These are phyloP conservation scores for Oncorhynchus nerka DNA, from an alignment of 2,113 vertebrate genomes.

Conservation along the genomic window DNA sequence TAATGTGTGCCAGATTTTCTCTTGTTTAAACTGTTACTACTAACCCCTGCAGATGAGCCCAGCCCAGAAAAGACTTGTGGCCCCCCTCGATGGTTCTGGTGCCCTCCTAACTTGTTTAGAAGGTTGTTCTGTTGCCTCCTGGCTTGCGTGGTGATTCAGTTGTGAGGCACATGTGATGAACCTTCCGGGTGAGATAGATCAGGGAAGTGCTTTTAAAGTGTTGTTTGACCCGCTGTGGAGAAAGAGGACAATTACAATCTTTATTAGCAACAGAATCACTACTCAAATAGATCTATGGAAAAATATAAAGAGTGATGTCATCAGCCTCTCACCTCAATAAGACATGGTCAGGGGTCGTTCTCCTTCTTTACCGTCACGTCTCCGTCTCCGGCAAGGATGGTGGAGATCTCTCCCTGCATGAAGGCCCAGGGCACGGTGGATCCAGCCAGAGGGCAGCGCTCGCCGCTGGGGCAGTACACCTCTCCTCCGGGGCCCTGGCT, in stretches of 20 bases:
- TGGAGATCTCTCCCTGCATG: conserved; percentile 91
- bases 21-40: conserved; percentile 4
- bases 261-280: background rate
- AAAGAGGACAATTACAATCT: background rate
- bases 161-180: conserved; percentile 56
- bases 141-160: conserved; percentile 32
- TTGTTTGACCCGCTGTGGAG: conserved; percentile 54
- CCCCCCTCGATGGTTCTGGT: conserved; percentile 20
- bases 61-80: conserved; percentile 13
- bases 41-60: conserved; percentile 13
- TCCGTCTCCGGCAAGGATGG: conserved; percentile 81
- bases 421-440: conserved; percentile 90
- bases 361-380: conserved; percentile 90
- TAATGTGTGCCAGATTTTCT: conserved; percentile 11
- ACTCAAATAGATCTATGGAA: background rate
- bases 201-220: conserved; percentile 70
- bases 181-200: conserved; percentile 51
- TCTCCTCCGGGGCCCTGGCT: conserved; percentile 81
- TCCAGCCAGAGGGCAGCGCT: conserved; percentile 85
- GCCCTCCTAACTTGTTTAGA: conserved; percentile 15
- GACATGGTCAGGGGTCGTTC: conserved; percentile 64
- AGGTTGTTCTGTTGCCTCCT: conserved; percentile 30
- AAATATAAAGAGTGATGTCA: background rate
- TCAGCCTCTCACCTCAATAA: conserved; percentile 39
- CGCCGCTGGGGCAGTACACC: conserved; percentile 89